Base-by-base conservation (phyloP, 2,797 vertebrate species). In the Apogon talboti region DNA sequence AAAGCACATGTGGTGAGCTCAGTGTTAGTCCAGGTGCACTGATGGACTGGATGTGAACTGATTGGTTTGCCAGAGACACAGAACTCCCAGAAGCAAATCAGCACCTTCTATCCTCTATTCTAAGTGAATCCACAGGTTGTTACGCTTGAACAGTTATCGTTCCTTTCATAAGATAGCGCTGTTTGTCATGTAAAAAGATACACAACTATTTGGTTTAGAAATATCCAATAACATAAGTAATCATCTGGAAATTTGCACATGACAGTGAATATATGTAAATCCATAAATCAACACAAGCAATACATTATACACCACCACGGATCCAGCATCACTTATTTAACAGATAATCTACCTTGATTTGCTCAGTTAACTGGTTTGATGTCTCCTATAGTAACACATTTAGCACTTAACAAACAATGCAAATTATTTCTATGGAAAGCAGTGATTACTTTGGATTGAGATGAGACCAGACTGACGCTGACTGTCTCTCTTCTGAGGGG, bases 1-100 rank as follows among this genome's bases (percentile, higher is more conserved):
- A 81, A 87, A 85, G 71, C 85, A 90, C 68, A 83, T 88, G 84
- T 81, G 60, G 75, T 83, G 78, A 87, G 61, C n/a, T 85, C 79
- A 79, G 65, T 56, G 50, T 65, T 14, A 33, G 75, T 42, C 71
- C 84, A 85, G 82, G 75, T 88, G 78, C 61, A 47, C 46, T 47
- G 42, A 59, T 68, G 66, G 47, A 54, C 58, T 67, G 51, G 24
- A 42, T 46, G 41, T 62, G 35, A 1, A n/a, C 59, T 71, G 55
- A 76, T 49, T 33, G 38, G 28, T 73, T 75, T 38, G 53, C 69
- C 70, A 81, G 73, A 69, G 30, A 55, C 28, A 53, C 48, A 62
- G 33, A 63, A 65, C 71, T 67, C 72, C 62, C 70, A 70, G 43
- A 53, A 48, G 48, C 30, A 60, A 75, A 62, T 70, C 66, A 28